Base-by-base conservation (phyloP, 2,113 vertebrate species). In the Carassius auratus region DNA sequence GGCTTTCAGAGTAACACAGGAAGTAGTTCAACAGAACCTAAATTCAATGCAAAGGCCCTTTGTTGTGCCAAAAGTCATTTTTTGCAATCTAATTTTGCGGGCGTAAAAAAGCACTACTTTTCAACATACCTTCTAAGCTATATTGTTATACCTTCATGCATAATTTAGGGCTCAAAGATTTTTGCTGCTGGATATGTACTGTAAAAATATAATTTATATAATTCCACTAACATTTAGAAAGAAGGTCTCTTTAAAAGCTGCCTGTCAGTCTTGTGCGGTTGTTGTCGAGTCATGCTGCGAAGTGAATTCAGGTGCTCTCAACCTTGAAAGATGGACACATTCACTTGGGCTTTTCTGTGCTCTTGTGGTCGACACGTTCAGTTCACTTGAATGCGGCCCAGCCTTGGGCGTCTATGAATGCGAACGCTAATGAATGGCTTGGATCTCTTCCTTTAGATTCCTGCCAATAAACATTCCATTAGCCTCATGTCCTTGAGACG, bases 391-490 rank as follows among this genome's bases (percentile, higher is more conserved):
- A 61, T 52, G 66, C 84, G 50, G 12, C 57, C 83, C 81, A 86
- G 64, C 81, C 81, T 88, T 88, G 79, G 79, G 79, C 83, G 76
- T 78, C 52, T 78, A 55, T 74, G 84, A 88, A 88, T 80, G 85
- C 76, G 76, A 57, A 84, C 64, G 75, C 66, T 52, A 85, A 86
- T 88, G 87, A 88, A 83, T 86, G 71, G 87, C 33, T 71, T 36
- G 79, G 71, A 69, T 85, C 80, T 23, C 42, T 71, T 79, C 57
- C 84, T 88, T 81, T 82, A 85, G 73, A 71, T 82, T 55, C 64
- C 74, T 83, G 87, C 80, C 84, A 88, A 79, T 73, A 83, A 85
- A 52, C 87, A 86, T 88, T 86, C 87, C 84, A 86, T 88, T 88
- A 83, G 80, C 80, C 66, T 76, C 61, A 73, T 57, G 84, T 79